Evolutionary conservation across 2,888 invertebrate species (phyloP), one percentile per base, ranked within the genome.

Genomic region (Leptinotarsa haldemani): DNA sequence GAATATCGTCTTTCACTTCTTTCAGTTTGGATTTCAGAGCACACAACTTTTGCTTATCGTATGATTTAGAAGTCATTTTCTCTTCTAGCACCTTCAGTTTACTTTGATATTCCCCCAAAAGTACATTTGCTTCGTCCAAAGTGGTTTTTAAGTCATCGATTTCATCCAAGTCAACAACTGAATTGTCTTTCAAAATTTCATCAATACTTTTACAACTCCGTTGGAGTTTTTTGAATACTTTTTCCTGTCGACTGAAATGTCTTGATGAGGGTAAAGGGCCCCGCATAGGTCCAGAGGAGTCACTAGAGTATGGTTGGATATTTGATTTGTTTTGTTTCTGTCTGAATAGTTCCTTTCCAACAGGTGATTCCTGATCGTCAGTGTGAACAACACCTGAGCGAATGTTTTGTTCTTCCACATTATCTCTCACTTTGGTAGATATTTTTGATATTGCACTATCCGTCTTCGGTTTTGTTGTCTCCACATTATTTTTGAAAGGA

Each of bases 121-220:
- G 50, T 13, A 46, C 20, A 48, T 64, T 30, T 20, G 56, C 65
- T 22, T 76, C 75, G 20, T 79, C 77, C 15, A 75, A 69, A 22
- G 73, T 78, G 12, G 61, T 74, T 48, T 65, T 74, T 53, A 80
- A 73, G 46, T 78, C 78, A 20, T 75, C 78, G 0, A 80, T 73
- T 72, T 79, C 79, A 1, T 70, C 65, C 15, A 64, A 56, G 47
- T 80, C 76, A 3, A 72, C 73, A 1, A 72, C 74, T 3, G 68
- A 68, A 50, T 69, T 71, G 25, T 75, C 70, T 30, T 79, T 74
- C 18, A 73, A 30, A 47, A 80, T 77, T 58, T 78, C 75, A 20
- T 74, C 74, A 46, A 80, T 46, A 22, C 75, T 76, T 22, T 73
- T 65, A 79, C 79, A 80, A 25, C 76, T 65, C 13, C 69, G 74